These are phyloP conservation scores for Polypterus bichir DNA, from an alignment of 2,113 vertebrate genomes.

Conservation along the genomic window DNA sequence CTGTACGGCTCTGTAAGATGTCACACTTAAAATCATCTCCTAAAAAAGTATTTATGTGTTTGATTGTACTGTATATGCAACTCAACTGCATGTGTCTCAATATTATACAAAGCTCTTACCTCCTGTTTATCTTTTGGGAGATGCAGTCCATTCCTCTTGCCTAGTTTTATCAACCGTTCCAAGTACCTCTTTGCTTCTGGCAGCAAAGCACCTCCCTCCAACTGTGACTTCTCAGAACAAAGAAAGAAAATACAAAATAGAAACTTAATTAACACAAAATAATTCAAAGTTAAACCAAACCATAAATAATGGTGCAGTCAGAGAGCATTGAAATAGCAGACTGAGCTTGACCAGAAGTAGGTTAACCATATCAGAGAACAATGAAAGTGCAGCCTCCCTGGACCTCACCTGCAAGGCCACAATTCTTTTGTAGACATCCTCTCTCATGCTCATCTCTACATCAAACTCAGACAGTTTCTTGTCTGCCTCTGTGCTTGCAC, in stretches of 20 bases:
- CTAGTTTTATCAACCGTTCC: constrained; percentile 76
- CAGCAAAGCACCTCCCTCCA: constrained; percentile 38
- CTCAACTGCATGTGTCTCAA: too few species aligned
- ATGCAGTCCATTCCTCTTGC: constrained; percentile 79
- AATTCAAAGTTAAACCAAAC: too few species aligned
- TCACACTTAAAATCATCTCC: too few species aligned
- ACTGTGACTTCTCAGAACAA: constrained; percentile 50
- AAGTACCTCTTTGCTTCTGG: constrained; percentile 69
- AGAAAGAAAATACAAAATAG: constrained; percentile 1
- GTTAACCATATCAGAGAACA: too few species aligned
- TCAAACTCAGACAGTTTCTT: constrained; percentile 89
- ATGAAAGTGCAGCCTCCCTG: neutral
- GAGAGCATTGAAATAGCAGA: too few species aligned
- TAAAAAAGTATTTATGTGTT: too few species aligned
- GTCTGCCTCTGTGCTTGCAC: constrained; percentile 82
- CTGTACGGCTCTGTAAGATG: too few species aligned
- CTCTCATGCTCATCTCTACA: constrained; percentile 96
- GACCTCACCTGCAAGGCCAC: constrained; percentile 72
- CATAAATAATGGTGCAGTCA: too few species aligned
- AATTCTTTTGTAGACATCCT: constrained; percentile 81
- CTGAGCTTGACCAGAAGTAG: too few species aligned
- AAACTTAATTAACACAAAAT: too few species aligned
- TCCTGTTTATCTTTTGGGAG: constrained; percentile 70
- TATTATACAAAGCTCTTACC: constrained; percentile 32
- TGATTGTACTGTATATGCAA: too few species aligned